These are phyloP conservation scores for Plutella xylostella DNA, from an alignment of 2,888 invertebrate genomes.

Conservation along the genomic window DNA sequence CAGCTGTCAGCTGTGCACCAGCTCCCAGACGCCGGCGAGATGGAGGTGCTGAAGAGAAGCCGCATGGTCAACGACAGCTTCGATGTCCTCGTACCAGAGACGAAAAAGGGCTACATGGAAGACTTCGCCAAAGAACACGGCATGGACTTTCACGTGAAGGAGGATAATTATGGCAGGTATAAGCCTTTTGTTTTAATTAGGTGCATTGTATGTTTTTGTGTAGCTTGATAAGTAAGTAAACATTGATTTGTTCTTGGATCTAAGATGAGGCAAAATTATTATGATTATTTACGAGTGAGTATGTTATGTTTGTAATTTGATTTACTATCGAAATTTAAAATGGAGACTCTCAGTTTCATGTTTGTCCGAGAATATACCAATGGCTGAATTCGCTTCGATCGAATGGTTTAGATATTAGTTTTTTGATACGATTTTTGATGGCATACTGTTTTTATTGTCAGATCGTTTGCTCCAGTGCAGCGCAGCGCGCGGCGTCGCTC, in stretches of 20 bases:
- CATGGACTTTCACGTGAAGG: conserved; percentile 29
- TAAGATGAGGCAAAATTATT: too few relatives aligned
- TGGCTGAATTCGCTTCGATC: too few relatives aligned
- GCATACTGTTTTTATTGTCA: conserved; percentile 15
- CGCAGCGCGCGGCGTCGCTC: conserved; percentile 36
- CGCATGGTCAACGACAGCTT: conserved; percentile 43
- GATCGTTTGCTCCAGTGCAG: conserved; percentile 28
- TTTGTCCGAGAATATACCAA: too few relatives aligned
- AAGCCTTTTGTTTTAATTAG: not conserved
- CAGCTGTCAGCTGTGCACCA: conserved; percentile 28
- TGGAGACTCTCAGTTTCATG: too few relatives aligned
- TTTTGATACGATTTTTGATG: not conserved
- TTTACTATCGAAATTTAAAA: too few relatives aligned
- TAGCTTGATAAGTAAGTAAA: too few relatives aligned
- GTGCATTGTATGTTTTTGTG: too few relatives aligned
- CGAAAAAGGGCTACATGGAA: conserved; percentile 25
- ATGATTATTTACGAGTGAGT: too few relatives aligned
- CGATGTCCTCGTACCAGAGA: conserved; percentile 42
- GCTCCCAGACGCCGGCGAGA: conserved; percentile 29
- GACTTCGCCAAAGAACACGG: conserved; percentile 27
- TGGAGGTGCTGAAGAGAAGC: conserved; percentile 42
- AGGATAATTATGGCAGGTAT: conserved; percentile 45
- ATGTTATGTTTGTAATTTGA: too few relatives aligned
- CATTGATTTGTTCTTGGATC: too few relatives aligned
- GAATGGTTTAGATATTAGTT: too few relatives aligned